phyloP scores from a whole-genome alignment of 2,888 invertebrate genomes.

The Tetranychus truncatus region DNA sequence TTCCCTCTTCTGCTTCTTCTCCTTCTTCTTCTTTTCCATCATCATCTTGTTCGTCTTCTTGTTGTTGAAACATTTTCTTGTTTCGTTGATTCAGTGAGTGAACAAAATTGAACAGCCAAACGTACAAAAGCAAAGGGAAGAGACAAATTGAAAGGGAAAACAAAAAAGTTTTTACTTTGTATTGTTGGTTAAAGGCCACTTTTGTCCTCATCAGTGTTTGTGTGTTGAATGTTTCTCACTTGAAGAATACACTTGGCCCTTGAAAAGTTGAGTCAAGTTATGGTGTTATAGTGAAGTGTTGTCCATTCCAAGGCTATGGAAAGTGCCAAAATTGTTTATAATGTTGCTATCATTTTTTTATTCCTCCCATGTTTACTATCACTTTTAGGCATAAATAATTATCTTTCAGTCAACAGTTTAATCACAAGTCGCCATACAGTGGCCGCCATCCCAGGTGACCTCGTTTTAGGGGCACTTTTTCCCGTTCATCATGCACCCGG shows the following conservation, averaged over 20 bases:
- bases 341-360: background rate
- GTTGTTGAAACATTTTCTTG: too few species aligned
- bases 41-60: too few species aligned
- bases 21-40: too few species aligned
- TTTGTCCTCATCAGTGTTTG: background rate
- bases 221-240: background rate
- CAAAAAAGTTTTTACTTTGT: background rate
- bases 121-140: too few species aligned
- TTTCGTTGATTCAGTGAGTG: too few species aligned
- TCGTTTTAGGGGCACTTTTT: conserved; percentile 42
- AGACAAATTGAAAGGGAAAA: too few species aligned
- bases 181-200: background rate
- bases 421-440: conserved; percentile 16
- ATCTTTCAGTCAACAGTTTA: background rate
- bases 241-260: background rate
- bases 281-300: background rate
- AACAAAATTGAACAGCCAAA: too few species aligned
- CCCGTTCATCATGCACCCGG: conserved; percentile 40
- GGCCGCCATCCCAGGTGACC: conserved; percentile 40
- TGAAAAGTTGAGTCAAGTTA: too few species aligned
- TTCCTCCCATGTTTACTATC: background rate
- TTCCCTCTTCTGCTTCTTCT: too few species aligned
- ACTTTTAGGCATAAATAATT: background rate
- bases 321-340: background rate
- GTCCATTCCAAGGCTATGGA: background rate